Conservation (phyloP, 2,797 vertebrate species). For the Argya squamiceps region DNA sequence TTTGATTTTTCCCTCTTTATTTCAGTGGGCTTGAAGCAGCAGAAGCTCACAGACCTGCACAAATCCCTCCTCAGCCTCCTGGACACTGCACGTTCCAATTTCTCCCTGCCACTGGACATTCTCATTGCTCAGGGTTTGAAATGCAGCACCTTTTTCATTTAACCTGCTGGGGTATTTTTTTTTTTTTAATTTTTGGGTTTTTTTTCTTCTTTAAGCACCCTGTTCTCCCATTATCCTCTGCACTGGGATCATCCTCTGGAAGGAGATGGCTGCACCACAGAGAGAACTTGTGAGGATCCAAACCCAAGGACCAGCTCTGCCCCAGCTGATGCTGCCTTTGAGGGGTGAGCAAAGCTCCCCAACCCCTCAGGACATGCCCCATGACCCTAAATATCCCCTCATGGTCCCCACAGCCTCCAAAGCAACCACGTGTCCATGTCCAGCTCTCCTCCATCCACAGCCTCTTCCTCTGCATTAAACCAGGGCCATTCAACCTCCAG, state of each 20-base stretch:
- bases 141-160: not conserved
- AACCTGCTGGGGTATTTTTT: not conserved
- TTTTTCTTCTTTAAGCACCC: no score
- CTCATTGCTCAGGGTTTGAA: not conserved
- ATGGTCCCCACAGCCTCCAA: not conserved
- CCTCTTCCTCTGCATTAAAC: not conserved
- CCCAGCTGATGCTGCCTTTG: not conserved
- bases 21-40: not conserved
- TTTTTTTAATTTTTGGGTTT: no score
- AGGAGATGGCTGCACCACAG: fast-evolving
- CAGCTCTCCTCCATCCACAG: not conserved
- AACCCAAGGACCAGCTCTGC: not conserved
- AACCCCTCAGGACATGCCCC: not conserved
- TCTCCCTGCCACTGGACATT: not conserved
- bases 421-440: fast-evolving
- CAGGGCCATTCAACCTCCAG: not conserved
- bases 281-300: not conserved
- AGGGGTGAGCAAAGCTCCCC: not conserved
- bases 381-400: fast-evolving
- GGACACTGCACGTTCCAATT: not conserved
- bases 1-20: not conserved
- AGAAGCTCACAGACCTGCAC: fast-evolving
- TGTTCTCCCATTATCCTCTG: not conserved
- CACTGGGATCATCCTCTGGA: not conserved
- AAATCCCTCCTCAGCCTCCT: not conserved